Percentiles rank a stretch among this genome's conserved stretches.
These are phyloP conservation scores for Mastomys coucha DNA, from an alignment of 2,113 vertebrate species.

Conservation along the genomic window DNA sequence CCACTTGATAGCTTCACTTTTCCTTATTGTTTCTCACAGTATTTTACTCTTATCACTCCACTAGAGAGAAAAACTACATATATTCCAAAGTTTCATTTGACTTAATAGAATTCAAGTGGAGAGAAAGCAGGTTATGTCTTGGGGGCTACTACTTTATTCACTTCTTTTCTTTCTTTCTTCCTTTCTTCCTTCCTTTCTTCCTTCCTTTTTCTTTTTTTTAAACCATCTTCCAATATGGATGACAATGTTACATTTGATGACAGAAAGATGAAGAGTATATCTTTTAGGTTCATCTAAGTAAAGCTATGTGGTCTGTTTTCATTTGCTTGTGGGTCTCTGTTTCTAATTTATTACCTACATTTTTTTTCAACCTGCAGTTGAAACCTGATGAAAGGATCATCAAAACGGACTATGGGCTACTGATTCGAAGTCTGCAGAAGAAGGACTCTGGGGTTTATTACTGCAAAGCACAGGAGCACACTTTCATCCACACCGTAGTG, in stretches of 20 bases:
- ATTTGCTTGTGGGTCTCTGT: neutral
- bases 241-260: conserved; percentile 11
- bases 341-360: conserved; percentile 74
- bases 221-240: neutral
- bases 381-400: conserved; percentile 94
- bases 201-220: neutral
- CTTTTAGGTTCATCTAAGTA: conserved; percentile 41
- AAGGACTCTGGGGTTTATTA: conserved; percentile 93
- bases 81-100: neutral
- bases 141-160: neutral
- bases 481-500: conserved; percentile 93
- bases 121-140: neutral
- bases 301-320: conserved; percentile 62
- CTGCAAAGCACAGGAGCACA: conserved; percentile 95
- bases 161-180: neutral
- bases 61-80: neutral
- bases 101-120: neutral
- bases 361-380: conserved; percentile 88
- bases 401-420: conserved; percentile 93
- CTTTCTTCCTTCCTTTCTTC: neutral
- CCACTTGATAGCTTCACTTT: conserved; percentile 32
- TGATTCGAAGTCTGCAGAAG: conserved; percentile 94
- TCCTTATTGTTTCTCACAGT: neutral
- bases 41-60: neutral
- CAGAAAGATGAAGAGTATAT: conserved; percentile 22